A percentile compares a stretch with the other conserved stretches of the same genome.
phyloP scores from a whole-genome alignment of 2,797 vertebrate genomes.

The Myripristis murdjan region DNA sequence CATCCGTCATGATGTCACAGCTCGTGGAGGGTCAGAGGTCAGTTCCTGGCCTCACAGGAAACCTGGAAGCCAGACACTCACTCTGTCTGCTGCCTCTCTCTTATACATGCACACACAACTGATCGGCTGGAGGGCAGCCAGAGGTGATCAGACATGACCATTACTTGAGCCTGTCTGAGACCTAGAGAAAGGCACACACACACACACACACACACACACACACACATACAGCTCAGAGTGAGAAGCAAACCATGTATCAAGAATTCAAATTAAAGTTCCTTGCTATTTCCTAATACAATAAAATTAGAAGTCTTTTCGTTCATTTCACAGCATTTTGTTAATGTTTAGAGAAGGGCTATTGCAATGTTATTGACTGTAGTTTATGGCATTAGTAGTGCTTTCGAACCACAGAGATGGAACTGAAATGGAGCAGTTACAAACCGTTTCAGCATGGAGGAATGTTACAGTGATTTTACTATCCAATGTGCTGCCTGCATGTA shows the following conservation, averaged over 20 bases:
- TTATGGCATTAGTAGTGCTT: too few species aligned
- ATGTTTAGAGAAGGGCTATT: too few species aligned
- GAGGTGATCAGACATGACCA: slow-evolving; percentile 61
- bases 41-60: slow-evolving; percentile 69
- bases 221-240: not conserved
- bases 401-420: too few species aligned
- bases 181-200: slow-evolving; percentile 24
- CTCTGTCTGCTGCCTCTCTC: not conserved
- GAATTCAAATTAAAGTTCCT: not conserved
- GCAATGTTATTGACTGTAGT: too few species aligned
- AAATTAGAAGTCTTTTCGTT: too few species aligned
- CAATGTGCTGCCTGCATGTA: too few species aligned
- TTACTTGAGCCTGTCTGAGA: slow-evolving; percentile 46
- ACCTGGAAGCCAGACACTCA: slow-evolving; percentile 51
- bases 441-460: too few species aligned
- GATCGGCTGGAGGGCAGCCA: slow-evolving; percentile 27
- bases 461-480: too few species aligned
- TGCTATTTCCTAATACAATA: not conserved
- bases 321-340: too few species aligned
- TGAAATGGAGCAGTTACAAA: too few species aligned
- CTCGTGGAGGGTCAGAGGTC: slow-evolving; percentile 70
- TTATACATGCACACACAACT: not conserved
- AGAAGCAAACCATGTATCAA: not conserved
- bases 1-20: slow-evolving; percentile 71
- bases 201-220: not conserved